Evolutionary conservation across 2,888 invertebrate genomes (phyloP), one percentile per base, ranked within the genome.

Genomic region (Lochmaea crataegi): DNA sequence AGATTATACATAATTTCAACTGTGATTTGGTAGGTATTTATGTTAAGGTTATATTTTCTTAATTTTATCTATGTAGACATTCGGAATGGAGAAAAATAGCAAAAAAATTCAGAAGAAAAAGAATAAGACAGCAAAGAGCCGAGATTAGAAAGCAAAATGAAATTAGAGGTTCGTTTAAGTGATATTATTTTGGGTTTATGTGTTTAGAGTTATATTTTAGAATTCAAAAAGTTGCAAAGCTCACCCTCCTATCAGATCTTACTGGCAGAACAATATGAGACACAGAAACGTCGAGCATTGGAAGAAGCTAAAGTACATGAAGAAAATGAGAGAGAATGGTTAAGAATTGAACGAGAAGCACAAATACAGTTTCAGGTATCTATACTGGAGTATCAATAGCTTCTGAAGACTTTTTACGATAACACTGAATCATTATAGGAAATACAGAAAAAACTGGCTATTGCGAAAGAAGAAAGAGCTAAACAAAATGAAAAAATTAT

Each of bases 51-150:
- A 82, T 82, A 80, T 83, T 70, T 70, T 70, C 70, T 70, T 70
- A 70, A 70, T 70, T 76, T 76, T 78, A 83, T 85, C 78, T 84
- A 91, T 85, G 78, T 84, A 91, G 91, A 80, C 92, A 92, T 85
- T 90, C 89, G 81, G 89, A 90, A 83, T 94, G 94, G 94, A 90
- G 95, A 80, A 92, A 91, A 86, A 81, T 90, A 75, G 93, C 90
- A 0, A 95, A 94, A 87, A 93, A 91, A 82, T 88, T 91, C 80
- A 90, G 94, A 86, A 89, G 95, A 74, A 91, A 92, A 85, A 89
- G 89, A 71, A 88, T 92, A 74, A 88, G 95, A 65, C 91, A 89
- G 76, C 82, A 85, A 79, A 81, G 85, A 68, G 95, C 94, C 1
- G 87, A 86, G 78, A 84, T 89, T 80, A 89, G 90, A 77, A 91